These are phyloP conservation scores for Seira sanloemensis DNA, from an alignment of 2,888 invertebrate species.

Conservation along the genomic window DNA sequence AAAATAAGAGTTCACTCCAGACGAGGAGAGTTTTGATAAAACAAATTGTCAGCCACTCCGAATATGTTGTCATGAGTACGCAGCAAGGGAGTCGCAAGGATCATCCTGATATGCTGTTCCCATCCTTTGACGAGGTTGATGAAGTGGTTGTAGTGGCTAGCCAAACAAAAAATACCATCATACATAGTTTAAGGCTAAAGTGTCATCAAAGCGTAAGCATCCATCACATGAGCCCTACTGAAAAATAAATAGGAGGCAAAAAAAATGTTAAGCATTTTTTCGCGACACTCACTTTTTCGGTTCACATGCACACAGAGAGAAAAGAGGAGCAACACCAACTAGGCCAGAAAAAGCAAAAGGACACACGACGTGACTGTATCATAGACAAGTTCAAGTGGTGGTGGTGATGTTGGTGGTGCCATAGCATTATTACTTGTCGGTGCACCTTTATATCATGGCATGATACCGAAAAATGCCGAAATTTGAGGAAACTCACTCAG, in stretches of 20 bases:
- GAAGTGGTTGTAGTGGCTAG: not conserved
- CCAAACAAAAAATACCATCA: not conserved
- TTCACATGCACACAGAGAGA: not conserved
- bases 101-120: no score
- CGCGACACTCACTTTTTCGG: not conserved
- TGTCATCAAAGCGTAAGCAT: no score
- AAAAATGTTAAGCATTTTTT: not conserved
- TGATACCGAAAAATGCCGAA: conserved; percentile 47
- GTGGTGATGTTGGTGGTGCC: conserved; percentile 20
- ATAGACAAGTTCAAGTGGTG: conserved; percentile 33
- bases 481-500: conserved; percentile 24
- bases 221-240: not conserved
- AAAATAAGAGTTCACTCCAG: no score
- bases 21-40: no score
- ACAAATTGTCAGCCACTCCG: not conserved
- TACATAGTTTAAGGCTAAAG: not conserved
- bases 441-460: not conserved
- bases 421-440: not conserved
- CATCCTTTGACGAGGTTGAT: not conserved
- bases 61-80: not conserved
- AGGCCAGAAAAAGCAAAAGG: not conserved
- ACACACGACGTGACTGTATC: not conserved
- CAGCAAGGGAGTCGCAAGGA: no score
- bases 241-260: not conserved
- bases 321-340: not conserved